Evolutionary conservation across 1,140 invertebrate genomes (phyloP).

Genomic region (Platorchestia sp.): DNA sequence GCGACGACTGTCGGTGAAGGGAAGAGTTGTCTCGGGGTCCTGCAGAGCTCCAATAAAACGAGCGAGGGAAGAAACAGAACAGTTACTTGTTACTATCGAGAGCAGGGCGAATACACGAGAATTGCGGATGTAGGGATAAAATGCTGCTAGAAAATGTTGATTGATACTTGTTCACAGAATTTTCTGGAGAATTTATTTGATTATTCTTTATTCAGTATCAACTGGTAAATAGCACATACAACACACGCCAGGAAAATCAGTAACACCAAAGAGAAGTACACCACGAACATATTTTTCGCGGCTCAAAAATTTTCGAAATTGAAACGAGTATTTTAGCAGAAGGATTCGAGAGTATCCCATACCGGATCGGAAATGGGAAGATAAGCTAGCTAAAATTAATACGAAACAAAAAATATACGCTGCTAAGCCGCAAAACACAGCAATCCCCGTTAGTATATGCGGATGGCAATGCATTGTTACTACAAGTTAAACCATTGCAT

Average conservation of each 20-base stretch:
- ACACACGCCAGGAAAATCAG: too few species aligned
- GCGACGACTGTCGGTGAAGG: not conserved
- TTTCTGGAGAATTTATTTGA: not conserved
- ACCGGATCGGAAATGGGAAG: too few species aligned
- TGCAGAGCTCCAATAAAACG: not conserved
- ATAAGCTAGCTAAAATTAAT: too few species aligned
- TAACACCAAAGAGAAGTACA: not conserved
- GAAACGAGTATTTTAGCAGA: too few species aligned
- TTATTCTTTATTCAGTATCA: not conserved
- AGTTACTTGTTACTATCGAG: not conserved
- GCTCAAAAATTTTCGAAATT: too few species aligned
- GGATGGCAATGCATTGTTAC: too few species aligned
- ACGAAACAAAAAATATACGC: too few species aligned
- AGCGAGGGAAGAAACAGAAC: not conserved
- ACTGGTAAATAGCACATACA: too few species aligned
- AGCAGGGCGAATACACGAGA: not conserved
- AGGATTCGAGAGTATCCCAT: too few species aligned
- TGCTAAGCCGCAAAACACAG: too few species aligned
- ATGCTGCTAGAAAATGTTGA: not conserved
- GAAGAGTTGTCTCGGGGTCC: constrained; percentile 2
- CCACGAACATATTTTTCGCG: not conserved
- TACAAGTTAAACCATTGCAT: too few species aligned
- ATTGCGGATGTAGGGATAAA: not conserved
- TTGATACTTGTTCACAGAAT: not conserved
- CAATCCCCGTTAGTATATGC: too few species aligned